Base-by-base conservation (phyloP, 23 tunicate species). In the Halocynthia roretzi region DNA sequence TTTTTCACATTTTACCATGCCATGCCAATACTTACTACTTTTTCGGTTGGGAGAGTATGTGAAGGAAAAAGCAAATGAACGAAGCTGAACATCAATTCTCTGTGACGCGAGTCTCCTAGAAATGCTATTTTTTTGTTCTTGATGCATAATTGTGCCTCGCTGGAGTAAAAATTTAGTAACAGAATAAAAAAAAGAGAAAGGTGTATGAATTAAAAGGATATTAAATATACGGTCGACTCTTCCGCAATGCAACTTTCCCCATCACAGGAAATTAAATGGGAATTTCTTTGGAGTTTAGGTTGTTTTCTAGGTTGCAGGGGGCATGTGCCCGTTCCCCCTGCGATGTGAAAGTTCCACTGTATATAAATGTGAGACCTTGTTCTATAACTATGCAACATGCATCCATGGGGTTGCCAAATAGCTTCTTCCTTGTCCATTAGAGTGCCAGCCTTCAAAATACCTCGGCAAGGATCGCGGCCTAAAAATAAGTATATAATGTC, bases 331-430 rank as follows among this genome's bases (percentile, higher is more conserved):
- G 44, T 4, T 31, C 1, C 44, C 44, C 44, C 44, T 31, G 44
- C 44, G 4, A 31, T 31, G 44, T 31, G 44, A 31, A 31, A 31
- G 44, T 1, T 31, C 44, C 44, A 31, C 44, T 31, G 44, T 31
- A 31, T 31, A 40, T 44, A 72, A 74, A 11, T n/a, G 49, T 0
- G 15, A 5, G 15, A 72, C 91, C 64, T 83, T 62, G 73, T 56
- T 50, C 78, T 71, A 68, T 87, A 87, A 56, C 70, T 76, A 71
- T 87, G 94, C 8, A 87, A 11, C 94, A 87, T 87, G 76, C 94
- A 87, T 10, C 94, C 94, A 77, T 64, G 60, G 14, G 94, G 87
- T 56, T 87, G 94, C 94, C 94, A 87, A 15, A 72, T 52, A 50
- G 52, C 78, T 18, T 52, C 70, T 20, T 52, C 54, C 21, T 74